Evolutionary conservation across 92 coral and sea anemone genomes (phyloP), one percentile per base, ranked within the genome.

Genomic region (Phymanthus crucifer): DNA sequence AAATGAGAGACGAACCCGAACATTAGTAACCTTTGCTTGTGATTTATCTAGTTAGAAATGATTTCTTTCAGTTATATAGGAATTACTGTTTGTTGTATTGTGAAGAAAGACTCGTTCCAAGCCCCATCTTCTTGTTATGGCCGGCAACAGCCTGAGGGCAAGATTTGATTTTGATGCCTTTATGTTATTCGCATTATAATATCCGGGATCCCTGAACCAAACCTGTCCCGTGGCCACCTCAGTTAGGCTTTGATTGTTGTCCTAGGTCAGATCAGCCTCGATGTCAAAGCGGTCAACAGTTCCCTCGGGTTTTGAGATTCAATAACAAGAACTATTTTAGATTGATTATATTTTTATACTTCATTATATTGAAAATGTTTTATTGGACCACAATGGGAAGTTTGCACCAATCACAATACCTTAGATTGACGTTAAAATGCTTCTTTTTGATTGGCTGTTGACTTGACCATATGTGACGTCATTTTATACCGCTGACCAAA

Each of bases 201-300:
- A 17, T 77, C 40, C 36, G 72, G 58, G 72, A 77, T 77, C 16
- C 68, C 36, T 40, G 33, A 19, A 26, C 50, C 34, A 56, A 32
- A 75, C 21, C 38, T 54, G 13, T 77, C 72, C 81, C 38, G 3
- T 77, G 58, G 33, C 81, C 61, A 35, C 81, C 81, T 64, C 81
- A 38, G 38, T 58, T 36, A 64, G 81, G 58, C 21, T 54, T 13
- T 24, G 75, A 71, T 71, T 36, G 57, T 26, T 8, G 10, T 71
- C 16, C 75, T 38, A 38, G 33, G 26, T 32, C 35, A n/a, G 73
- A 34, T 38, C 40, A 70, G 40, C 33, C 24, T 36, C 8, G 31
- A n/a, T 21, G n/a, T n/a, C n/a, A n/a, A 58, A 31, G 57, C 36
- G 78, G 29, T 18, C n/a, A n/a, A 61, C 35, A 13, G 18, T 26